A percentile compares a stretch with the other conserved stretches of the same genome.
phyloP scores from a whole-genome alignment of 2,113 vertebrate genomes.

The crab-eating macaque (Macaca fascicularis) region T2T-MFA8v1.1 NC_088379.1:142430001-142430500 shows the following conservation, averaged over 20 bases:
- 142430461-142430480: neutral
- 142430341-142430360: neutral
- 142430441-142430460: neutral
- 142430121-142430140: too few species aligned
- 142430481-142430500: neutral
- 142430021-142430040: neutral
- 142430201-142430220: neutral
- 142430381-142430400: neutral
- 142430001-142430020: neutral
- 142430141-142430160: too few species aligned
- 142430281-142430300: neutral
- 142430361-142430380: neutral
- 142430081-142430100: too few species aligned
- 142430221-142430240: neutral
- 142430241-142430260: neutral
- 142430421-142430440: neutral
- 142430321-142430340: neutral
- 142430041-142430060: neutral
- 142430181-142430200: too few species aligned
- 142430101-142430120: neutral
- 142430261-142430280: neutral
- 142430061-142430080: neutral
- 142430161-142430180: neutral
- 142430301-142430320: fast-evolving
- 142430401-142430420: neutral